Evolutionary conservation across 1,140 invertebrate genomes (phyloP).

Genomic region (Drosophila miranda): DNA sequence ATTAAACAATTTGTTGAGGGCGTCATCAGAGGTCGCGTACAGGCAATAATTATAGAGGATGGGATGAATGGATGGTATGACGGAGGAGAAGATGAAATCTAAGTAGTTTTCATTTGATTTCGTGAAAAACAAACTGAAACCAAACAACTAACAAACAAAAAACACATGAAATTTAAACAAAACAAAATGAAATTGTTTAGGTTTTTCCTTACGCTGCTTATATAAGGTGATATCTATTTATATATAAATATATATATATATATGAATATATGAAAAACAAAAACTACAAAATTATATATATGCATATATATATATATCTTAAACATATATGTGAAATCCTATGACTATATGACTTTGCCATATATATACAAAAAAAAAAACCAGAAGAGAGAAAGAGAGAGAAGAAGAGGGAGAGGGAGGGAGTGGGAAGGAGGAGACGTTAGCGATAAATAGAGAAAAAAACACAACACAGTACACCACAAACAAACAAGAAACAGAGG

Average conservation of each 20-base stretch:
- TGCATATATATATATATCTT: constrained; percentile 60
- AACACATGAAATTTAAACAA: constrained; percentile 36
- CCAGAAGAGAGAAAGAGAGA: constrained; percentile 20
- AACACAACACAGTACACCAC: constrained; percentile 12
- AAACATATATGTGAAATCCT: constrained; percentile 74
- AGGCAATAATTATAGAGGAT: constrained; percentile 60
- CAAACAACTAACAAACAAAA: constrained; percentile 40
- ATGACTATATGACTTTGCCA: constrained; percentile 76
- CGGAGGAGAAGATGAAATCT: constrained; percentile 31
- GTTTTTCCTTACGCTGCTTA: constrained; percentile 78
- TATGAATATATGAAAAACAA: constrained; percentile 45
- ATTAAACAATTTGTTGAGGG: constrained; percentile 42
- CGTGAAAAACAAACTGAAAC: constrained; percentile 18
- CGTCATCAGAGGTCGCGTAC: constrained; percentile 29
- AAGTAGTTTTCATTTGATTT: constrained; percentile 51
- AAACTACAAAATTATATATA: constrained; percentile 35
- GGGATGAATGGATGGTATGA: too few relatives aligned
- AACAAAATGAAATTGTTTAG: constrained; percentile 58
- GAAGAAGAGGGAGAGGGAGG: neutral
- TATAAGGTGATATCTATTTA: constrained; percentile 79
- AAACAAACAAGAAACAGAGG: neutral
- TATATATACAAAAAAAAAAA: constrained; percentile 43
- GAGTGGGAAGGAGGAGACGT: constrained; percentile 9
- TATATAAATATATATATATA: constrained; percentile 54
- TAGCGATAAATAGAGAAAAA: constrained; percentile 1